Conservation (phyloP, 1,140 invertebrate species). For the Neotoxoptera formosana region DNA sequence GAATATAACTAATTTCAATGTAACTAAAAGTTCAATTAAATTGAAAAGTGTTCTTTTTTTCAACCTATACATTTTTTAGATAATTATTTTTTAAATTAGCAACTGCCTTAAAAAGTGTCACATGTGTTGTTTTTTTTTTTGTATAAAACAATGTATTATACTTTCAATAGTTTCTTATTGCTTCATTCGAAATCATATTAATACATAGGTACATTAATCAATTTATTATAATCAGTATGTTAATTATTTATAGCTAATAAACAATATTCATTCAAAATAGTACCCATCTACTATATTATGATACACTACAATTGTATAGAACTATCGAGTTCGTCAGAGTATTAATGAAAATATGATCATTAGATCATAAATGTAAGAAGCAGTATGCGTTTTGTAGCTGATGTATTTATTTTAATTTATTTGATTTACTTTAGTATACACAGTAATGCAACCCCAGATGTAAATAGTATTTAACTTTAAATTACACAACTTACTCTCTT, state of each 20-base stretch:
- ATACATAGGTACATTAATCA: no score
- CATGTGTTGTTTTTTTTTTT: no score
- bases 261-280: not conserved
- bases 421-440: not conserved
- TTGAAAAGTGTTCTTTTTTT: not conserved
- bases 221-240: no score
- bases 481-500: not conserved
- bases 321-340: not conserved
- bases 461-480: not conserved
- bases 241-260: no score
- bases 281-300: not conserved
- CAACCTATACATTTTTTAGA: no score
- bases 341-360: not conserved
- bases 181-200: no score
- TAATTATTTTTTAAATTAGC: no score
- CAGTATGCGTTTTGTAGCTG: not conserved
- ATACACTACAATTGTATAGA: not conserved
- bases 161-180: not conserved
- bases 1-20: not conserved
- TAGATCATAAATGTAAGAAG: not conserved
- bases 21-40: not conserved
- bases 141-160: not conserved
- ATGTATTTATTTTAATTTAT: not conserved
- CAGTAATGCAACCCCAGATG: not conserved
- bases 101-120: no score